Base-by-base conservation (phyloP, 2,888 invertebrate species). In the Caenorhabditis sp. region DNA sequence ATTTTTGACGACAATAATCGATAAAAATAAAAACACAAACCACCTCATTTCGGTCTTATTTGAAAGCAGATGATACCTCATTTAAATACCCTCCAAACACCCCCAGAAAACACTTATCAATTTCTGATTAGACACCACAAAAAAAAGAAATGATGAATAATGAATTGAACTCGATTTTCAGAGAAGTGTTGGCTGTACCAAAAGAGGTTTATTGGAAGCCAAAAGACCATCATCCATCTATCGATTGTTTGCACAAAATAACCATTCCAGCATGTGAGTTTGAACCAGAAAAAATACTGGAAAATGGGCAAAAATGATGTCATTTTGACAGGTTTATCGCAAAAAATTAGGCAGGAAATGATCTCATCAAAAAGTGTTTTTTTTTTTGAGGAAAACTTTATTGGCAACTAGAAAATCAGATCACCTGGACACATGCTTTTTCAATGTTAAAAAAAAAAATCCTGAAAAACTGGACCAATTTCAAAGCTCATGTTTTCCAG, bases 171-270 rank as follows among this genome's bases (percentile, higher is more conserved):
- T n/a, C n/a, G n/a, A n/a, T n/a, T 53, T 73, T 0, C 24, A 76
- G 72, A 19, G 68, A 67, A 14, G 64, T 70, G 0, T 31, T 43
- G 19, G 72, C 75, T 6, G 78, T 83, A 8, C 83, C 83, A 1
- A 77, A 79, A 49, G 58, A 77, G 10, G 24, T 76, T 17, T 81
- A 78, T 57, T 83, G 83, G 83, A 76, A 74, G 50, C 77, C 76
- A 1, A 69, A 62, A 2, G 55, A 62, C 0, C 71, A 69, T 21
- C 77, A 79, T 19, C 83, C 83, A 17, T 49, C 62, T 1, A 63
- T 70, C 27, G 74, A 76, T 10, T 66, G 73, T 24, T 69, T 81
- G 1, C 79, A 81, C 37, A 77, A 76, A 36, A 37, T 81, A n/a
- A 73, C 77, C 0, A 66, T 81, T 24, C 71, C 81, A 24, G 72